phyloP scores from a whole-genome alignment of 2,797 vertebrate species.

The Ctenopoma multispine region DNA sequence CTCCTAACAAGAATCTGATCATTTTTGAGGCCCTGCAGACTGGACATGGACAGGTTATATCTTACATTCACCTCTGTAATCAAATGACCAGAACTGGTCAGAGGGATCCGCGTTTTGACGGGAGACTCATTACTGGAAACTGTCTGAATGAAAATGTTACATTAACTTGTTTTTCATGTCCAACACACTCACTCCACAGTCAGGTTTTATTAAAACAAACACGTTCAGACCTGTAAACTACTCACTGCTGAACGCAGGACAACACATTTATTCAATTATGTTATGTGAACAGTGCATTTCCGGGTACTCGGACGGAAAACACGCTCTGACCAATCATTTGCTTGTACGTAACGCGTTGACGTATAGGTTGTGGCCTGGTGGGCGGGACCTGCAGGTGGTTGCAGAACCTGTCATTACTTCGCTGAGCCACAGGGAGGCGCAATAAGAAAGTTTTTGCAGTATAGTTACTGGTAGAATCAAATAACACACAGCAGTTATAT shows the following conservation, averaged over 20 bases:
- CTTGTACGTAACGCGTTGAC: neutral
- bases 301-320: constrained; percentile 7
- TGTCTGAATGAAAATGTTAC: neutral
- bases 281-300: constrained; percentile 9
- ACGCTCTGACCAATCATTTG: constrained; percentile 50
- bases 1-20: no score
- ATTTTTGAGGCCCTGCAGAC: no score
- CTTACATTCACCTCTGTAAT: constrained; percentile 80
- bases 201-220: rapidly evolving
- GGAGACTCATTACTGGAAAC: constrained; percentile 71
- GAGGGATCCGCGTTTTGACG: constrained; percentile 75
- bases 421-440: constrained; percentile 48
- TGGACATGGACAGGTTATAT: neutral
- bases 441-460: neutral
- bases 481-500: no score
- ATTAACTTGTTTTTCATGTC: neutral
- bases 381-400: constrained; percentile 38
- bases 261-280: constrained; percentile 33
- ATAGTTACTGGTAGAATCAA: no score
- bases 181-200: neutral
- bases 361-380: constrained; percentile 43
- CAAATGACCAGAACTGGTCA: constrained; percentile 79
- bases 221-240: rapidly evolving
- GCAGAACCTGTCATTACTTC: constrained; percentile 21
- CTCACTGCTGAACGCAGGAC: neutral